These are phyloP conservation scores for Oscheius myriophilus DNA, from an alignment of 2,888 invertebrate genomes.

Conservation along the genomic window DNA sequence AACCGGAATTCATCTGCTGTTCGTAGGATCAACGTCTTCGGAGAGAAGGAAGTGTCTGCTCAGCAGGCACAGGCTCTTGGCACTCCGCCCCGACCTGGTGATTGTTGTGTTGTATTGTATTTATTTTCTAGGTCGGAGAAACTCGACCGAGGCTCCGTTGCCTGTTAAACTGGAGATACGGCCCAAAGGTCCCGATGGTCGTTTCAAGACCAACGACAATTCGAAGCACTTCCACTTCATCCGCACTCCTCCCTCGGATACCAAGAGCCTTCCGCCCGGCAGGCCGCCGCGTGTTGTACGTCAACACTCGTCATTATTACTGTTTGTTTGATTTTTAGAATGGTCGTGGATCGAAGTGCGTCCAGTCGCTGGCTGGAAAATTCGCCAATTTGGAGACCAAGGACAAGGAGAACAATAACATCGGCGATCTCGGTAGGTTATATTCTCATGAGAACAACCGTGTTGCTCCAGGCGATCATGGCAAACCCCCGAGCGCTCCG, in stretches of 20 bases:
- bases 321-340: no score
- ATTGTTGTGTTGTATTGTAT: no score
- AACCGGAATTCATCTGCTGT: background rate
- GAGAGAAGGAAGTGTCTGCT: background rate
- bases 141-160: background rate
- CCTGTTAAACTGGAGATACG: conserved; percentile 12
- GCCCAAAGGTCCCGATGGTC: conserved; percentile 10
- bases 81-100: no score
- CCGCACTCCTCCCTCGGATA: conserved; percentile 14
- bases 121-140: no score
- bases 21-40: conserved; percentile 1
- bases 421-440: no score
- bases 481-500: no score
- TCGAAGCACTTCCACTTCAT: conserved; percentile 16
- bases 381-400: background rate
- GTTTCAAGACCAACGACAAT: background rate
- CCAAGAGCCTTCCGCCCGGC: conserved; percentile 7
- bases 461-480: no score
- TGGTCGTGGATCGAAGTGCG: no score
- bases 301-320: background rate
- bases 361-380: background rate
- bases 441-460: no score
- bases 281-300: background rate
- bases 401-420: background rate
- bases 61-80: no score